phyloP scores from a whole-genome alignment of 2,113 vertebrate species.

The Caranx ignobilis region DNA sequence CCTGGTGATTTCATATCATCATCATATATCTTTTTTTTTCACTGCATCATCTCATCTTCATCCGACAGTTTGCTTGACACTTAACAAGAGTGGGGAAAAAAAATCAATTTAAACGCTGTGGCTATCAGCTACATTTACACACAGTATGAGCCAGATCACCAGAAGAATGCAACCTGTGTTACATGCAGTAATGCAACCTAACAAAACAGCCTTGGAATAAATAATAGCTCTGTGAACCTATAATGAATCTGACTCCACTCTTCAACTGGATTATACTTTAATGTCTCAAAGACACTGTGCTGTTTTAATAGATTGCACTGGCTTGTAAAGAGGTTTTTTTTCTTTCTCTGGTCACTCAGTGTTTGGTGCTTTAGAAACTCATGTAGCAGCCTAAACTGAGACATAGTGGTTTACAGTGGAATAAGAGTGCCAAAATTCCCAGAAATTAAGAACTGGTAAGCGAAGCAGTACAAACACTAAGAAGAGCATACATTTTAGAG shows the following conservation, averaged over 20 bases:
- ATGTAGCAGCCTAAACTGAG: constrained; percentile 6
- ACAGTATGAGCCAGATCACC: neutral
- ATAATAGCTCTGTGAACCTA: no score
- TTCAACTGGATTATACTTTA: neutral
- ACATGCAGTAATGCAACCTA: neutral
- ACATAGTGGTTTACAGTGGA: constrained; percentile 35
- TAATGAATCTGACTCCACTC: neutral
- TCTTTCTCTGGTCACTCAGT: neutral
- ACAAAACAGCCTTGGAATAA: neutral
- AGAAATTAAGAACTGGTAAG: constrained; percentile 31
- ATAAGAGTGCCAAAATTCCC: constrained; percentile 51
- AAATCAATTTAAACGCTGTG: neutral
- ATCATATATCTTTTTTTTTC: neutral
- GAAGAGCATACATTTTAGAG: constrained; percentile 47
- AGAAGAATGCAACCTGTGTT: neutral
- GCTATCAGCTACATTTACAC: constrained; percentile 17
- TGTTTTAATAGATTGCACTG: neutral
- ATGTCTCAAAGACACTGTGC: neutral
- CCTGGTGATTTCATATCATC: constrained; percentile 17
- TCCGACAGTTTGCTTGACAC: neutral
- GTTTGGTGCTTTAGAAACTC: constrained; percentile 11
- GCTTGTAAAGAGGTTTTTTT: neutral
- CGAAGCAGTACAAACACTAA: constrained; percentile 64
- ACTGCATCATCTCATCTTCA: constrained; percentile 24
- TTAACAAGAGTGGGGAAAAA: neutral